phyloP scores from a whole-genome alignment of 2,113 vertebrate species.

The Scomber scombrus region DNA sequence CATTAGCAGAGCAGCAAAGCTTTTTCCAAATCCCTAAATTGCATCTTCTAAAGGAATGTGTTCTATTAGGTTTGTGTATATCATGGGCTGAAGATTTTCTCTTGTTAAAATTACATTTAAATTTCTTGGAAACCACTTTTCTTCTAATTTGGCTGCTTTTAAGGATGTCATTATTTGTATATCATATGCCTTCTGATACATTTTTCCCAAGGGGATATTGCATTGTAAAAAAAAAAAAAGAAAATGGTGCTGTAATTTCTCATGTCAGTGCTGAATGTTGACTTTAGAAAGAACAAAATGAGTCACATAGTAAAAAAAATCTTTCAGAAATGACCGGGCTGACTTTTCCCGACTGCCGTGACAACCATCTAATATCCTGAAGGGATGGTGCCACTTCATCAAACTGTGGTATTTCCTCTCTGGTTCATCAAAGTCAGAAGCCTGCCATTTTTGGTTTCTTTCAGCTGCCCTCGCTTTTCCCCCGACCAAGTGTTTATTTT shows the following conservation, averaged over 20 bases:
- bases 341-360: background rate
- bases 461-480: constrained; percentile 29
- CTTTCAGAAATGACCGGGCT: background rate
- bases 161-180: constrained; percentile 22
- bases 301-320: constrained; percentile 17
- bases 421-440: constrained; percentile 32
- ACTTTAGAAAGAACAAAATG: constrained; percentile 48
- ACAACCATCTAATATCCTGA: constrained; percentile 35
- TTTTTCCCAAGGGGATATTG: constrained; percentile 21
- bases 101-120: background rate
- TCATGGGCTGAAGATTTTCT: background rate
- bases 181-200: constrained; percentile 2
- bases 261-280: constrained; percentile 36
- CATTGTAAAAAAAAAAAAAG: constrained; percentile 26
- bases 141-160: background rate
- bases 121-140: constrained; percentile 4
- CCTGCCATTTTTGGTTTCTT: constrained; percentile 38
- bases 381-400: constrained; percentile 34
- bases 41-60: background rate
- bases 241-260: constrained; percentile 32
- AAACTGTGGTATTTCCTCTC: constrained; percentile 37
- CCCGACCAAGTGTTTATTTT: constrained; percentile 33
- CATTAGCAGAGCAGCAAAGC: too few relatives aligned
- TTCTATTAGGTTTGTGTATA: background rate
- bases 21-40: background rate